Evolutionary conservation across 2,888 invertebrate species (phyloP).

Genomic region (Drosophila macrospina): DNA sequence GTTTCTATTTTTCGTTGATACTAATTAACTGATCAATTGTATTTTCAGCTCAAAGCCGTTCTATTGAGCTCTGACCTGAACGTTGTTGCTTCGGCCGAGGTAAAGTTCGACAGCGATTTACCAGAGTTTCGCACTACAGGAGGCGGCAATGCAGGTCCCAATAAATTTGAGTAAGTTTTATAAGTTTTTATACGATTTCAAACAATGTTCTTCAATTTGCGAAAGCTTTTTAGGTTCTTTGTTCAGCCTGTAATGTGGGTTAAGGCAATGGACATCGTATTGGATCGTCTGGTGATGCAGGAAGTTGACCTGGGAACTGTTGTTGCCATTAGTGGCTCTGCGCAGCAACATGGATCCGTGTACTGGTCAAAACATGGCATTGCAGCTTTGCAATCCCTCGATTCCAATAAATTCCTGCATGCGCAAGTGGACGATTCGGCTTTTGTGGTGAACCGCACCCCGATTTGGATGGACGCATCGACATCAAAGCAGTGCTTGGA

Average conservation of each 20-base stretch:
- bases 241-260: constrained; percentile 97
- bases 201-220: not conserved
- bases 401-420: constrained; percentile 92
- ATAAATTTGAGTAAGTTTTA: constrained; percentile 82
- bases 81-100: constrained; percentile 91
- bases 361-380: constrained; percentile 95
- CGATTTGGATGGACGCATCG: constrained; percentile 97
- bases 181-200: not conserved
- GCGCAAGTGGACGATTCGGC: constrained; percentile 91
- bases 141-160: constrained; percentile 86
- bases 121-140: constrained; percentile 93
- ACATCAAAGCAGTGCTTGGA: constrained; percentile 85
- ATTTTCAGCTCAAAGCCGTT: constrained; percentile 94
- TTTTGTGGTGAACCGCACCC: constrained; percentile 93
- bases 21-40: not conserved
- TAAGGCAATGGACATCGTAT: constrained; percentile 95
- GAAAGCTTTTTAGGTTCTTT: constrained; percentile 87
- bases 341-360: constrained; percentile 99
- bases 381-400: constrained; percentile 88
- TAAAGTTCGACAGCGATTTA: constrained; percentile 95
- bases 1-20: not conserved
- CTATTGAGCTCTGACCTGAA: constrained; percentile 91
- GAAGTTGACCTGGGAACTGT: constrained; percentile 94
- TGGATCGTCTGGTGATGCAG: constrained; percentile 92
- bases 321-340: constrained; percentile 95